These are phyloP conservation scores for Chaetorhynchus papuensis DNA, from an alignment of 2,113 vertebrate genomes.

Conservation along the genomic window DNA sequence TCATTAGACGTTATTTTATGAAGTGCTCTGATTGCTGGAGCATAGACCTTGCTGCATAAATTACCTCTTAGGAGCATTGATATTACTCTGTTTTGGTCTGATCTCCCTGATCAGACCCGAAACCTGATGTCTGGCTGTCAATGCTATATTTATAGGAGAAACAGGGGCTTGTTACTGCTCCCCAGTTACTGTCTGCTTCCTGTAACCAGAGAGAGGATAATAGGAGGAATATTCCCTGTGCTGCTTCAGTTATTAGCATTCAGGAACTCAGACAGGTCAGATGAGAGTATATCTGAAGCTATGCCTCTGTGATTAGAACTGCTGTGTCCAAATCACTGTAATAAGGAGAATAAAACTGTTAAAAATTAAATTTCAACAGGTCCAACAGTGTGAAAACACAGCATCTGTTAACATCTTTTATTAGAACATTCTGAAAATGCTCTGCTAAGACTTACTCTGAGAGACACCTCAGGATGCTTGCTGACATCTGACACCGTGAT, in stretches of 20 bases:
- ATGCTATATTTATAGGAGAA: neutral
- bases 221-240: neutral
- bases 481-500: neutral
- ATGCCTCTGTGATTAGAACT: neutral
- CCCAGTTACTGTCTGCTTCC: neutral
- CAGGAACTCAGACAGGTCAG: neutral
- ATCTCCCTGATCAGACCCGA: neutral
- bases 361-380: neutral
- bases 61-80: neutral
- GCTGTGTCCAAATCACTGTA: neutral
- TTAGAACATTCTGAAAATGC: neutral
- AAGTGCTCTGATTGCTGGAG: neutral
- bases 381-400: neutral
- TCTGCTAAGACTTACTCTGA: neutral
- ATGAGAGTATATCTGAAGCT: neutral
- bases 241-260: neutral
- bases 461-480: neutral
- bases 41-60: neutral
- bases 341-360: neutral
- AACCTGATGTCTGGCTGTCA: neutral
- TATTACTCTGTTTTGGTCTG: neutral
- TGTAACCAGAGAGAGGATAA: neutral
- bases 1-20: neutral
- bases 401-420: neutral
- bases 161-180: neutral